Evolutionary conservation across 2,888 invertebrate species (phyloP), one percentile per base, ranked within the genome.

Genomic region (Beris morrisii): DNA sequence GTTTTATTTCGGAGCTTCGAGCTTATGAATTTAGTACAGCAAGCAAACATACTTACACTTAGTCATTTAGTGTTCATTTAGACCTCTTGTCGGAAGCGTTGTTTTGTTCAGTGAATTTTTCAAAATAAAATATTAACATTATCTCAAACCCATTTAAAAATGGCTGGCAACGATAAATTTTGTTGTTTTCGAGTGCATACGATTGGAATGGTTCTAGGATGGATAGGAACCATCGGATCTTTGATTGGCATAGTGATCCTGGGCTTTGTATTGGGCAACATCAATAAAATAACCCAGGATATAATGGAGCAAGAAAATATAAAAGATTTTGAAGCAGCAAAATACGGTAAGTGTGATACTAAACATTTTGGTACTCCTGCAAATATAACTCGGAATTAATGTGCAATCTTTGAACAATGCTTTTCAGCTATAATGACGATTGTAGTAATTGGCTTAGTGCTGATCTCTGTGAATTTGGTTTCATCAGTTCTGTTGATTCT

Each of bases 141-240:
- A 22, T 22, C 22, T 22, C 1, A 38, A 38, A 48, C 48, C n/a
- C 2, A 48, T 13, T n/a, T 5, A n/a, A 61, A 32, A 52, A 61
- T 61, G 61, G 61, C 61, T 32, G 22, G 22, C 22, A 50, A 50
- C 38, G 61, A 71, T 43, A 67, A 71, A 15, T 67, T 77, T 2
- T 77, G 71, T 48, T 75, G 75, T 22, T 70, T 78, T 71, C 76
- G 77, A 6, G 73, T 79, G 1, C 74, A 73, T 66, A 78, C 79
- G 3, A 75, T 75, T 59, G 78, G 77, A 50, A 70, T 78, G n/a
- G 72, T 79, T 0, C 67, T 79, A 15, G 79, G 79, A n/a, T 78
- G 79, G 78, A 44, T 79, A 31, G 77, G 76, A 0, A 63, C 73
- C 13, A 71, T 73, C 9, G 67, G 71, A 22, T 74, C 75, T 46